Conservation (phyloP, 2,113 vertebrate species). For the Urocitellus parryii region DNA sequence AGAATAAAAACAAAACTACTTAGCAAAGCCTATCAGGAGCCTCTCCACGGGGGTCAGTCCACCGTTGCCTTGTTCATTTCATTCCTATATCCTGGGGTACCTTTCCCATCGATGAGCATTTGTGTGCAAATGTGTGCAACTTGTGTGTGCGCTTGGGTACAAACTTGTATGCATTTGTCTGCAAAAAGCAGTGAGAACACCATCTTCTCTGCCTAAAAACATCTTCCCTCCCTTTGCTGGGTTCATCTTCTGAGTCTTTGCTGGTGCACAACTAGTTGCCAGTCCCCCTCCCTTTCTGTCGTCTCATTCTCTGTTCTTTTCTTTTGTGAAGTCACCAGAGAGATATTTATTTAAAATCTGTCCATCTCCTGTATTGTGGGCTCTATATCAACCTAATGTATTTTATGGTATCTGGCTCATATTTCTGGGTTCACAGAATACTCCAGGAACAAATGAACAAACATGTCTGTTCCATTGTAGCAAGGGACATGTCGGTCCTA, state of each 20-base stretch:
- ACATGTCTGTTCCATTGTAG: neutral
- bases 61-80: neutral
- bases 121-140: neutral
- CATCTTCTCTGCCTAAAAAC: neutral
- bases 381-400: neutral
- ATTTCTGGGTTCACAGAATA: neutral
- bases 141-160: neutral
- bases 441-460: neutral
- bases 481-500: too few relatives aligned
- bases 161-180: neutral
- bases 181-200: neutral
- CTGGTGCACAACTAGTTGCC: neutral
- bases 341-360: neutral
- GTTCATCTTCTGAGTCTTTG: neutral
- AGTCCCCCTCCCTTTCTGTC: neutral
- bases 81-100: rapidly evolving
- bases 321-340: neutral
- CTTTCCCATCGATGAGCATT: neutral
- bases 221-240: neutral
- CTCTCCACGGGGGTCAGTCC: neutral
- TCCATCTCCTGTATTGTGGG: neutral
- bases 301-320: neutral
- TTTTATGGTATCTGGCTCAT: neutral
- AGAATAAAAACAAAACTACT: neutral
- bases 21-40: neutral